phyloP scores from a whole-genome alignment of 2,888 invertebrate species.

The Mystacides longicornis region DNA sequence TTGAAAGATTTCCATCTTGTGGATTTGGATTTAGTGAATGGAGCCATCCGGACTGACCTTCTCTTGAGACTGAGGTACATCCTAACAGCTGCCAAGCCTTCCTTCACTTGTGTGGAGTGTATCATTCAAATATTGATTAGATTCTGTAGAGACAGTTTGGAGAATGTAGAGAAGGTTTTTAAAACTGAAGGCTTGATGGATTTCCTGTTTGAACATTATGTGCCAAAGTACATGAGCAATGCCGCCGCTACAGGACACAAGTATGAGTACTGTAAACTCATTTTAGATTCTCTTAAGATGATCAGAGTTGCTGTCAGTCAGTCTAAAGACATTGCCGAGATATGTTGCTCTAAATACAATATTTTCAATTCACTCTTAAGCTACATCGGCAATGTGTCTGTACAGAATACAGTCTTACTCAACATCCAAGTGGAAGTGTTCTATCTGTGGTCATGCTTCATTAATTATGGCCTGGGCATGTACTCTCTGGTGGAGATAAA shows the following conservation, averaged over 20 bases:
- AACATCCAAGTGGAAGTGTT: constrained; percentile 58
- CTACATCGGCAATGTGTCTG: constrained; percentile 49
- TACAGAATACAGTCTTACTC: constrained; percentile 46
- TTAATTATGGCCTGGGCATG: constrained; percentile 46
- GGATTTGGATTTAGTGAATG: constrained; percentile 72
- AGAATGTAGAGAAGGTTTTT: constrained; percentile 56
- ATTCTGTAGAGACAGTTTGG: constrained; percentile 67
- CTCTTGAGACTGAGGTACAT: constrained; percentile 70
- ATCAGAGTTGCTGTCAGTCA: constrained; percentile 63
- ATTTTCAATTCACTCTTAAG: constrained; percentile 48
- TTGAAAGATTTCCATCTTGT: constrained; percentile 82
- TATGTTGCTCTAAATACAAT: constrained; percentile 47
- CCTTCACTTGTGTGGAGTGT: constrained; percentile 63
- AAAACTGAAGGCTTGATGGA: constrained; percentile 58
- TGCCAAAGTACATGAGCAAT: constrained; percentile 36
- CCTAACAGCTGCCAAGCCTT: constrained; percentile 60
- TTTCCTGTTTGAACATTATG: constrained; percentile 51
- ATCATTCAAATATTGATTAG: constrained; percentile 74
- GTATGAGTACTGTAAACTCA: constrained; percentile 46
- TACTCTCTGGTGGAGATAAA: constrained; percentile 44
- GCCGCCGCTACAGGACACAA: constrained; percentile 4
- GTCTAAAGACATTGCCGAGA: constrained; percentile 45
- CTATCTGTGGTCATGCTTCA: constrained; percentile 49
- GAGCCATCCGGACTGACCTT: constrained; percentile 67
- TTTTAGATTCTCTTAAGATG: constrained; percentile 64